Evolutionary conservation across 1,140 invertebrate species (phyloP).

Genomic region (Apis laboriosa): DNA sequence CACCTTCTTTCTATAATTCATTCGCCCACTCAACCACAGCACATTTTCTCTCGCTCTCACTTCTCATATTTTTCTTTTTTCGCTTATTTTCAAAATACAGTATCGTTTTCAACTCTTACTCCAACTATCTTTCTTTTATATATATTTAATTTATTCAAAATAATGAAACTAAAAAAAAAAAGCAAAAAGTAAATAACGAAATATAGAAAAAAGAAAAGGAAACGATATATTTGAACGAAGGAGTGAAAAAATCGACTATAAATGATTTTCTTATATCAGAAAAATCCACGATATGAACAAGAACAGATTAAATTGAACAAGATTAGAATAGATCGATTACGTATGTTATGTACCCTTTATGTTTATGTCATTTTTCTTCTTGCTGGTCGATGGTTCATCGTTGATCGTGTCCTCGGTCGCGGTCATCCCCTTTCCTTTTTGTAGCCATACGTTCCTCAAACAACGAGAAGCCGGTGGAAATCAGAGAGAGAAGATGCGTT

Average conservation of each 20-base stretch:
- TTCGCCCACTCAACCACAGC: slow-evolving; percentile 8
- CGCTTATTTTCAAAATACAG: background rate
- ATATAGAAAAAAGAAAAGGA: background rate
- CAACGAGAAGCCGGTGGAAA: background rate
- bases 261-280: background rate
- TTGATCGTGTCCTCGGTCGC: background rate
- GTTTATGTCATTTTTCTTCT: slow-evolving; percentile 18
- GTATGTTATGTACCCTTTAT: background rate
- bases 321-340: background rate
- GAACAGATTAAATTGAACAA: slow-evolving; percentile 14
- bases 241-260: slow-evolving; percentile 17
- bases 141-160: background rate
- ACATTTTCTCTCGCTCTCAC: slow-evolving; percentile 2
- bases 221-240: slow-evolving; percentile 9
- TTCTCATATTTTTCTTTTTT: background rate
- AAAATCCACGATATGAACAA: background rate
- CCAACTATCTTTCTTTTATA: background rate
- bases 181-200: background rate
- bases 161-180: background rate
- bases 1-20: background rate
- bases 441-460: slow-evolving; percentile 1
- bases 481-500: slow-evolving; percentile 6
- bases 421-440: slow-evolving; percentile 23
- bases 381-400: slow-evolving; percentile 10
- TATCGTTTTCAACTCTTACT: background rate